Percentiles rank a stretch among this genome's conserved stretches.
These are phyloP conservation scores for Drosophila anomalata DNA, from an alignment of 2,888 invertebrate genomes.

Conservation along the genomic window DNA sequence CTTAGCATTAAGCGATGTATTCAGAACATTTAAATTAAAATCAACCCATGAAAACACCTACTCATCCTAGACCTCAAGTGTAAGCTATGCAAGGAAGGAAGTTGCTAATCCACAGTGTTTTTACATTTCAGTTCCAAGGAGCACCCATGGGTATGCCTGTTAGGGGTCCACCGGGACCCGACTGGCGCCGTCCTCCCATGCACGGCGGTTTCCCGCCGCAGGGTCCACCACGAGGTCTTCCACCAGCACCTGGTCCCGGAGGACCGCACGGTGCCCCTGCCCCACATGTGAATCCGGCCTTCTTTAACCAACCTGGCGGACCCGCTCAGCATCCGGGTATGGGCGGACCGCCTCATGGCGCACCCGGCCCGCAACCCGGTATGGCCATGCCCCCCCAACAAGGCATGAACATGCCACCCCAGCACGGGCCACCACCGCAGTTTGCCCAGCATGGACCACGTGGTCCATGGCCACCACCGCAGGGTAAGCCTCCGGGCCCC, in stretches of 20 bases:
- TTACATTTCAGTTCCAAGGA: conserved; percentile 82
- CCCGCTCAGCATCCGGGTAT: conserved; percentile 84
- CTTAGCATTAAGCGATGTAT: conserved; percentile 65
- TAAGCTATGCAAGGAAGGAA: not conserved
- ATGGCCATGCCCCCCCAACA: conserved; percentile 84
- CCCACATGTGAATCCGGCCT: conserved; percentile 98
- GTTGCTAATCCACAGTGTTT: conserved; percentile 23
- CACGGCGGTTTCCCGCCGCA: conserved; percentile 87
- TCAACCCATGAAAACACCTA: conserved; percentile 46
- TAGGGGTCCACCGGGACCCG: conserved; percentile 87
- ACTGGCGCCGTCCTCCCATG: conserved; percentile 91
- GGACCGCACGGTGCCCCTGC: conserved; percentile 89
- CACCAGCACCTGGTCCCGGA: conserved; percentile 84
- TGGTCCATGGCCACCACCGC: conserved; percentile 87
- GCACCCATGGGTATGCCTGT: conserved; percentile 85
- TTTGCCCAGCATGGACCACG: conserved; percentile 88
- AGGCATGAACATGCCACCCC: conserved; percentile 84
- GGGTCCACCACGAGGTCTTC: conserved; percentile 85
- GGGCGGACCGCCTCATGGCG: conserved; percentile 85
- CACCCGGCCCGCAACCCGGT: conserved; percentile 84
- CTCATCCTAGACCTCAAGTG: conserved; percentile 16
- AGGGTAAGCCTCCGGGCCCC: conserved; percentile 82
- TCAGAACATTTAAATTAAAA: conserved; percentile 72
- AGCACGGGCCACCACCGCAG: conserved; percentile 88
- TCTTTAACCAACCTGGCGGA: conserved; percentile 90